Conservation (phyloP, 2,888 invertebrate species). For the Auanema freiburgensis region DNA sequence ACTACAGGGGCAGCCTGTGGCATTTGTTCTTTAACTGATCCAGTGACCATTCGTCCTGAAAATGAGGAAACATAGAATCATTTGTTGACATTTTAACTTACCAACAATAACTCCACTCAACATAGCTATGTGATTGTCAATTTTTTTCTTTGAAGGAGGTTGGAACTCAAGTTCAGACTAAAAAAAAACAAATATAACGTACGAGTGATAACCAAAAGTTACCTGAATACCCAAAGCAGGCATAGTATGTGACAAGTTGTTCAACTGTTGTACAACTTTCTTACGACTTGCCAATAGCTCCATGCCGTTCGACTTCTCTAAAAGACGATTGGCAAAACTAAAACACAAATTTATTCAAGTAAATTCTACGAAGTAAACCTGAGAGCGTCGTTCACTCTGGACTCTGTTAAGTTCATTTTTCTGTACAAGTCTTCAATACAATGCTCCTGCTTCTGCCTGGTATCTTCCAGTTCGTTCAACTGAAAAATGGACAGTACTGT, state of each 20-base stretch:
- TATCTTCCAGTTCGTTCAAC: conserved; percentile 44
- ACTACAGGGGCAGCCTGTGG: neutral
- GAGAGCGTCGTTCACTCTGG: conserved; percentile 51
- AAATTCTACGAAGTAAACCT: conserved; percentile 13
- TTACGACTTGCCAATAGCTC: conserved; percentile 51
- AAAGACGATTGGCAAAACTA: conserved; percentile 50
- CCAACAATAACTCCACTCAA: conserved; percentile 32
- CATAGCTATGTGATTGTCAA: conserved; percentile 28
- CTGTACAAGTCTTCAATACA: conserved; percentile 49
- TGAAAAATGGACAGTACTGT: conserved; percentile 5
- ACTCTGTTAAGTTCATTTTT: conserved; percentile 47
- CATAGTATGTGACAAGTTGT: conserved; percentile 50
- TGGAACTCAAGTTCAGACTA: conserved; percentile 46
- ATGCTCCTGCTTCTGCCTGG: conserved; percentile 47
- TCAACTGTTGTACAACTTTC: conserved; percentile 55
- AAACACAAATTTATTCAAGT: conserved; percentile 11
- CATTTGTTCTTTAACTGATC: conserved; percentile 12
- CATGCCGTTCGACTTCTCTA: conserved; percentile 47
- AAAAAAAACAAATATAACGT: neutral
- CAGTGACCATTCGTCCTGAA: conserved; percentile 18
- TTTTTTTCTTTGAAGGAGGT: conserved; percentile 31
- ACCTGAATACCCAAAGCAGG: conserved; percentile 47
- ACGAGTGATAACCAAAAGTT: neutral
- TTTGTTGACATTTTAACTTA: conserved; percentile 5
- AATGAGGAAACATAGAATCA: neutral